Evolutionary conservation across 2,113 vertebrate species (phyloP), one percentile per base, ranked within the genome.

Genomic region (Periophthalmus modestus): DNA sequence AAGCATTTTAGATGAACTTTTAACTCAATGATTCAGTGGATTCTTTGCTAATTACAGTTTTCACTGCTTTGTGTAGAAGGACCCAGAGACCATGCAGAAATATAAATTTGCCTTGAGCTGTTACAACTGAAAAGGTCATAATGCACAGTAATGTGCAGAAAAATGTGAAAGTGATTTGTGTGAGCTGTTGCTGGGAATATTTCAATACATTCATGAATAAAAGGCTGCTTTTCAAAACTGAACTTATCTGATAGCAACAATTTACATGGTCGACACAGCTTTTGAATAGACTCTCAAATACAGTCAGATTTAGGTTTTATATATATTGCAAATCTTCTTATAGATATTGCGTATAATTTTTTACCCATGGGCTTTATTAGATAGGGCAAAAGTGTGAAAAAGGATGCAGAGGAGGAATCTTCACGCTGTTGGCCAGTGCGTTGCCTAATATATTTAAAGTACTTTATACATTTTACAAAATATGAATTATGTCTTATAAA

Each of bases 151-250:
- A 4, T 65, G 28, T 58, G 82, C 57, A 74, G 84, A 68, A 76
- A 75, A 73, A 61, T 9, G 14, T 47, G 16, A 28, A 77, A 55
- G 46, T 72, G 85, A 88, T 85, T 87, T 82, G 80, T 75, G 24
- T 5, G 12, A 7, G 14, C 13, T 57, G 80, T 80, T 76, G 67
- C 66, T 50, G 80, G 72, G 61, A 82, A 75, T 75, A 70, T 77
- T 16, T 78, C 76, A 67, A 66, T 82, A 77, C 76, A 81, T 71
- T 67, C 72, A 80, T 62, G 46, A 78, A 82, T 74, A 58, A 63
- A 74, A 67, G 3, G 55, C 69, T 52, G 72, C 75, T 80, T 69
- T 84, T 79, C 85, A 83, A 70, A 87, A 74, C 73, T 78, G 10
- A 24, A 13, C 19, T 21, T 23, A 58, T 11, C 18, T 54, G 52